Base-by-base conservation (phyloP, 2,113 vertebrate genomes). In the Mesitornis unicolor region DNA sequence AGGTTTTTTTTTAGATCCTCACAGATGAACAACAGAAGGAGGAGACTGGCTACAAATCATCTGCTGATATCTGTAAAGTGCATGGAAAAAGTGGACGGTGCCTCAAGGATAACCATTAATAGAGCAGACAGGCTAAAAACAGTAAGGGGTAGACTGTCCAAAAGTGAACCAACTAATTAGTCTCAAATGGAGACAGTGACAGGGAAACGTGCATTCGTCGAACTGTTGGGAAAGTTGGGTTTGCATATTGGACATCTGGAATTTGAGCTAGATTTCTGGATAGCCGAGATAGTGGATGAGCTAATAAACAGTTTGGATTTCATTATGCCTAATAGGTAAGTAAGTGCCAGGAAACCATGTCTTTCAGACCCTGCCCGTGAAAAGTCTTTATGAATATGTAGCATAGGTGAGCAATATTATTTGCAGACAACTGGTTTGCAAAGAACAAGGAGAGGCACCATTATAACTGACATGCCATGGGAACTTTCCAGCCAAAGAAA, bases 241-340 rank as follows among this genome's bases (percentile, higher is more conserved):
- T 93, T 95, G 77, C 60, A 94, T 95, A 95, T 82, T 89, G 57
- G 84, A 95, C 95, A 91, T 95, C 91, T 96, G 95, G 94, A 95
- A 92, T 95, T 69, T 69, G 74, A 96, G 89, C 89, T 95, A 76
- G 73, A 82, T 95, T 90, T 97, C 74, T 96, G 94, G 84, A 76
- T 87, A 93, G 89, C 89, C 6, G 24, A 94, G 91, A 96, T 92
- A 87, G 87, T 93, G 45, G 95, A 94, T 95, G 84, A 96, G 81
- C 93, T 97, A 97, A 96, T 94, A 95, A 96, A 95, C 74, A 93
- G 87, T 79, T 97, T 93, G 91, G 84, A 91, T 95, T 95, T 94
- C 87, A 89, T 96, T 95, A 91, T 69, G 48, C 65, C 77, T 94
- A 85, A 87, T 73, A 93, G 87, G 47, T 81, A 25, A 61, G 10